Conservation (phyloP, 2,113 vertebrate genomes). For the Rostratula benghalensis region DNA sequence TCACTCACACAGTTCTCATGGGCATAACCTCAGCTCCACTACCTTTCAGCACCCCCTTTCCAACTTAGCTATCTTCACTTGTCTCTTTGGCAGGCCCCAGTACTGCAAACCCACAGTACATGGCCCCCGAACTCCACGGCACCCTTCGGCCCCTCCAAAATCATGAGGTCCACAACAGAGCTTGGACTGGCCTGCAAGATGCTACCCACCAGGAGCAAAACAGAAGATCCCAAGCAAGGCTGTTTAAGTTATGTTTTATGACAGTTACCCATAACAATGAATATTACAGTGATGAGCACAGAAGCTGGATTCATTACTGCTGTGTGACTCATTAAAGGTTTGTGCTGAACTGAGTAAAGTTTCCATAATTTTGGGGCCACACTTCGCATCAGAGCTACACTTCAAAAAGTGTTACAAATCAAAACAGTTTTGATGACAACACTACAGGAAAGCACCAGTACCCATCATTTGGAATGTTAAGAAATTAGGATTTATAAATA, state of each 20-base stretch:
- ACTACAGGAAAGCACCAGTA: constrained; percentile 3
- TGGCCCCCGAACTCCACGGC: not conserved
- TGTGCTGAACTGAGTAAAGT: constrained; percentile 23
- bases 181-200: not conserved
- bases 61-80: not conserved
- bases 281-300: not conserved
- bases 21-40: not conserved
- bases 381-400: not conserved
- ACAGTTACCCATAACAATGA: not conserved
- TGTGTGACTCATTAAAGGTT: constrained; percentile 35
- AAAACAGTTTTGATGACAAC: constrained; percentile 5
- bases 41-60: not conserved
- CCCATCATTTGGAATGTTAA: not conserved
- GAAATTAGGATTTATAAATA: not conserved
- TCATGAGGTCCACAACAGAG: not conserved
- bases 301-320: constrained; percentile 22
- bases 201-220: not conserved
- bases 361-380: not conserved
- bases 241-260: not conserved
- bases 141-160: not conserved
- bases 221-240: not conserved
- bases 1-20: not conserved
- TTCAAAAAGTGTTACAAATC: constrained; percentile 36
- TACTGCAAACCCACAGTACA: not conserved
- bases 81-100: not conserved